phyloP scores from a whole-genome alignment of 2,888 invertebrate genomes.

The Sphinx pinastri region DNA sequence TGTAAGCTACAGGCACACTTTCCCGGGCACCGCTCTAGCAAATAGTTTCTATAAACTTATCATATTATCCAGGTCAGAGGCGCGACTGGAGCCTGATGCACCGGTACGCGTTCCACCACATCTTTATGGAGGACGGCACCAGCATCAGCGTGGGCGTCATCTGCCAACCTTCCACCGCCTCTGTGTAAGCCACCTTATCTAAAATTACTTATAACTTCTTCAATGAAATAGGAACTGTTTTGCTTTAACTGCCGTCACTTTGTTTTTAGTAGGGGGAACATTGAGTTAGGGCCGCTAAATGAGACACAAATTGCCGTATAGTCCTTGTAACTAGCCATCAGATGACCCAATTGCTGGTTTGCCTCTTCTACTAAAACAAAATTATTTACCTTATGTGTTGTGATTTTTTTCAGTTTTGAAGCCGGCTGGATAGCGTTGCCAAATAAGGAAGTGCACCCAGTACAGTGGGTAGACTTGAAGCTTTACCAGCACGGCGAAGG shows the following conservation, averaged over 20 bases:
- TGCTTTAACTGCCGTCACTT: neutral
- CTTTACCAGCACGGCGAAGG: conserved; percentile 88
- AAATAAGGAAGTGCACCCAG: conserved; percentile 78
- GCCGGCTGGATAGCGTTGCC: conserved; percentile 85
- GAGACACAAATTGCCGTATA: too few relatives aligned
- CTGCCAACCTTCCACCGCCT: conserved; percentile 88
- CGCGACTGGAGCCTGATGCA: conserved; percentile 90
- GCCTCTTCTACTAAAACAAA: too few relatives aligned
- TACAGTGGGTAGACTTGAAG: conserved; percentile 85
- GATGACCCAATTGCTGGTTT: too few relatives aligned
- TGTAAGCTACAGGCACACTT: too few relatives aligned
- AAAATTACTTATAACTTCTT: neutral
- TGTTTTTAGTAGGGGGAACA: too few relatives aligned
- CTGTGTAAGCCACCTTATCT: conserved; percentile 64
- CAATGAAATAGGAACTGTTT: neutral
- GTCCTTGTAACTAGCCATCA: too few relatives aligned
- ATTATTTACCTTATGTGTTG: too few relatives aligned
- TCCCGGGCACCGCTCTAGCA: too few relatives aligned
- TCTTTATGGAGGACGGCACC: conserved; percentile 88
- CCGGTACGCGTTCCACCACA: conserved; percentile 91
- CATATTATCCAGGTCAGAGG: conserved; percentile 78
- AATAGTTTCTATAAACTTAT: too few relatives aligned
- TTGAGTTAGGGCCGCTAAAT: too few relatives aligned
- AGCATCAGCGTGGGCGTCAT: conserved; percentile 89
- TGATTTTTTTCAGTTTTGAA: conserved; percentile 78